Percentiles rank a stretch among this genome's conserved stretches.
These are phyloP conservation scores for Cactoblastis cactorum DNA, from an alignment of 2,888 invertebrate genomes.

Conservation along the genomic window DNA sequence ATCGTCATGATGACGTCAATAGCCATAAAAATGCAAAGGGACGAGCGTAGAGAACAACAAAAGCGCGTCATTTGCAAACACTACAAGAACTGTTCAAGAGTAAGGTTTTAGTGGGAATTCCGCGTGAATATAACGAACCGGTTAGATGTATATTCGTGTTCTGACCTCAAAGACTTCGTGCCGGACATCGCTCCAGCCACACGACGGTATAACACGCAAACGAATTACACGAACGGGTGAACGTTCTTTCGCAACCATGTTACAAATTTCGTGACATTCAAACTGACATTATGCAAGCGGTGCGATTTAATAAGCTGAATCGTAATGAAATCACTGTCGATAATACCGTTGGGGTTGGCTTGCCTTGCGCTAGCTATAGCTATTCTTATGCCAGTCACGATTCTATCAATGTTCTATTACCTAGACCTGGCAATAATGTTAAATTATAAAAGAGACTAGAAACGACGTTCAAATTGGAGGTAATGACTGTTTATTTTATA, in stretches of 20 bases:
- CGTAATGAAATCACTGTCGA: conserved; percentile 40
- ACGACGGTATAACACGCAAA: conserved; percentile 48
- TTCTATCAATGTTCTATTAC: conserved; percentile 46
- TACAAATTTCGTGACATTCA: conserved; percentile 55
- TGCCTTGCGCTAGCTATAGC: conserved; percentile 39
- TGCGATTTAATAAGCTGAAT: conserved; percentile 39
- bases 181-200: conserved; percentile 47
- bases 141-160: conserved; percentile 51
- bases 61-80: conserved; percentile 6
- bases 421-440: conserved; percentile 45
- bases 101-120: conserved; percentile 16
- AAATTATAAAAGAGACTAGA: conserved; percentile 49
- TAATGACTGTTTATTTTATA: conserved; percentile 35
- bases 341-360: conserved; percentile 35
- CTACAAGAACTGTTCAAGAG: conserved; percentile 9
- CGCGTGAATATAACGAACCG: conserved; percentile 41
- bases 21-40: conserved; percentile 3
- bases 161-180: conserved; percentile 60
- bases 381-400: conserved; percentile 54
- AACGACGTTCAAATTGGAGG: conserved; percentile 40
- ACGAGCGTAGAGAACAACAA: background rate
- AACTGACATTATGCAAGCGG: conserved; percentile 44
- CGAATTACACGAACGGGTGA: conserved; percentile 53
- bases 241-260: conserved; percentile 45
- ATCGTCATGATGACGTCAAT: conserved; percentile 7